Conservation (phyloP, 1,140 invertebrate genomes). For the Colletes gigas region DNA sequence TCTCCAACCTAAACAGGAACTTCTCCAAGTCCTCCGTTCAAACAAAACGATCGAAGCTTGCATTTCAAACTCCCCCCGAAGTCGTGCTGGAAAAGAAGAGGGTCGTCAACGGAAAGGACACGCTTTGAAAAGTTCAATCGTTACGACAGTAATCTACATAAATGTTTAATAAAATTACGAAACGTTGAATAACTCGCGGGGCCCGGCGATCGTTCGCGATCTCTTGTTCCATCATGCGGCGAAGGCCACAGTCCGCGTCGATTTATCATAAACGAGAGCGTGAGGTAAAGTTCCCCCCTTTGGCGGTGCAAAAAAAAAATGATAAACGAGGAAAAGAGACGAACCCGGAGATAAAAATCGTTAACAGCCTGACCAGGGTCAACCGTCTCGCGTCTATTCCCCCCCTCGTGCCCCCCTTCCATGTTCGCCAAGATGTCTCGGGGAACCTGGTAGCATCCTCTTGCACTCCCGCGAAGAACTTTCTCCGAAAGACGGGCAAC, state of each 20-base stretch:
- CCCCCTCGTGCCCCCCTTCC: slow-evolving; percentile 34
- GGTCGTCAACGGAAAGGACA: neutral
- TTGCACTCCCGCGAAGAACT: slow-evolving; percentile 73
- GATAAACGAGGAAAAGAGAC: slow-evolving; percentile 5
- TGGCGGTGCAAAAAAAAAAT: no score
- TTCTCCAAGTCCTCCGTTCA: no score
- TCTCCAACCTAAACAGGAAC: no score
- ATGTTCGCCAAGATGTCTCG: slow-evolving; percentile 67
- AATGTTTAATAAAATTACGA: slow-evolving; percentile 31
- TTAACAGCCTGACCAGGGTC: slow-evolving; percentile 59
- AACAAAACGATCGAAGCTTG: no score
- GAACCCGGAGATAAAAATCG: neutral
- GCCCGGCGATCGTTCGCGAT: no score
- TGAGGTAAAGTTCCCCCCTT: slow-evolving; percentile 12
- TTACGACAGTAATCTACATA: slow-evolving; percentile 23
- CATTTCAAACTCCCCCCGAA: no score
- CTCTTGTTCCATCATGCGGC: slow-evolving; percentile 46
- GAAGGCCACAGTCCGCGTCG: slow-evolving; percentile 50
- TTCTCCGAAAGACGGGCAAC: slow-evolving; percentile 80
- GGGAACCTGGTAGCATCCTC: slow-evolving; percentile 72
- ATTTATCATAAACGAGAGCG: slow-evolving; percentile 50
- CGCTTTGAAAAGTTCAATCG: slow-evolving; percentile 10
- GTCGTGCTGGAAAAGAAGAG: neutral
- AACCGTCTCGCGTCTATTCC: slow-evolving; percentile 28
- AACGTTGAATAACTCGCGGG: slow-evolving; percentile 5